Percentiles rank a stretch among this genome's conserved stretches.
These are phyloP conservation scores for Macrosoma leucophasiata DNA, from an alignment of 2,888 invertebrate species.

Conservation along the genomic window DNA sequence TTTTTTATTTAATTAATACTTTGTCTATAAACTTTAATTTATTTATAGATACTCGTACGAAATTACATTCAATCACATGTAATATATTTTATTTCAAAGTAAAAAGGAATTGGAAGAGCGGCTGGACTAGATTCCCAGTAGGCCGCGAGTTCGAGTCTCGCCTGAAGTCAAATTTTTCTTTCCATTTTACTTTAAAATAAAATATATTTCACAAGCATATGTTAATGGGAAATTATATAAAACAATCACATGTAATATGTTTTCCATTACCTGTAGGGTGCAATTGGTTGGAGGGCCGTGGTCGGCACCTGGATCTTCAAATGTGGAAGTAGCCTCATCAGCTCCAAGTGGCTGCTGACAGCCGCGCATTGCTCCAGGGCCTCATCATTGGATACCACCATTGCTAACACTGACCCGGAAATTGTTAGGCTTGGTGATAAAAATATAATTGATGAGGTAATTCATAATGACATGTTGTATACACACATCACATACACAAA, in stretches of 20 bases:
- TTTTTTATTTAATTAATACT: too few species aligned
- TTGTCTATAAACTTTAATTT: too few species aligned
- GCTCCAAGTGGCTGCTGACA: constrained; percentile 75
- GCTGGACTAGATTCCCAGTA: too few species aligned
- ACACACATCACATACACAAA: too few species aligned
- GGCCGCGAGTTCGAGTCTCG: too few species aligned
- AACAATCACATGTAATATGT: background rate
- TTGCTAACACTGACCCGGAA: constrained; percentile 30
- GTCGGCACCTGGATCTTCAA: constrained; percentile 35
- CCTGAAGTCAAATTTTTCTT: background rate
- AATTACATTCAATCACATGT: too few species aligned
- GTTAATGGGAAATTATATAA: too few species aligned
- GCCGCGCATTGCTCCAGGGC: constrained; percentile 77
- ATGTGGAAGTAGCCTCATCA: constrained; percentile 80
- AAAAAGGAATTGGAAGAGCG: too few species aligned
- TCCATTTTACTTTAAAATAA: background rate
- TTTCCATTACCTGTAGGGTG: constrained; percentile 30
- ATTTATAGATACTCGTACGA: too few species aligned
- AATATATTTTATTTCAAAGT: too few species aligned
- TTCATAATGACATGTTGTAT: too few species aligned
- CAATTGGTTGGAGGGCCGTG: constrained; percentile 36
- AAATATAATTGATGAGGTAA: constrained; percentile 30
- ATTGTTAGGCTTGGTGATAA: constrained; percentile 39
- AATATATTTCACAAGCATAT: too few species aligned
- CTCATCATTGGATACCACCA: constrained; percentile 23